A percentile compares a stretch with the other conserved stretches of the same genome.
These are phyloP conservation scores for Conopomorpha cramerella DNA, from an alignment of 1,140 invertebrate genomes.

Conservation along the genomic window DNA sequence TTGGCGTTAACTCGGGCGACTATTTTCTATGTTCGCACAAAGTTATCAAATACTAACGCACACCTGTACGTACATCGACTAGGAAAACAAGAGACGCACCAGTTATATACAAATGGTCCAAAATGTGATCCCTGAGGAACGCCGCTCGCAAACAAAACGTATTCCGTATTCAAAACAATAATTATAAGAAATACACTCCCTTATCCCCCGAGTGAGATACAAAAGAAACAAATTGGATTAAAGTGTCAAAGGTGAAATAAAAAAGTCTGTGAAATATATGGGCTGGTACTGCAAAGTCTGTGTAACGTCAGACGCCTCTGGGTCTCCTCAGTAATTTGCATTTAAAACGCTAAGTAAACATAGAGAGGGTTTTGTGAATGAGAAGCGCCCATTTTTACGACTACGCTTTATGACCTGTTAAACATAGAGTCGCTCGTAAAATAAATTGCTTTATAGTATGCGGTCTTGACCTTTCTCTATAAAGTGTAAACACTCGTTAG, in stretches of 20 bases:
- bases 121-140: conserved; percentile 12
- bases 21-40: too few relatives aligned
- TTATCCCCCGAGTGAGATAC: conserved; percentile 37
- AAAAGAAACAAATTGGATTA: conserved; percentile 58
- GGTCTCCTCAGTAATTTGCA: conserved; percentile 21
- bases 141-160: conserved; percentile 6
- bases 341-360: conserved; percentile 51
- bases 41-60: conserved; percentile 2
- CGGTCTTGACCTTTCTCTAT: not conserved
- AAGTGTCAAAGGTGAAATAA: conserved; percentile 59
- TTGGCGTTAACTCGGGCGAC: too few relatives aligned
- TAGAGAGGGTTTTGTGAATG: conserved; percentile 41
- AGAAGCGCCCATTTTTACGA: conserved; percentile 44
- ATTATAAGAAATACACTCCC: conserved; percentile 47
- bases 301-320: conserved; percentile 18
- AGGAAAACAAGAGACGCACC: conserved; percentile 9
- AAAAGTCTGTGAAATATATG: conserved; percentile 42
- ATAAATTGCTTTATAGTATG: conserved; percentile 24
- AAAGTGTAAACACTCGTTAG: conserved; percentile 2
- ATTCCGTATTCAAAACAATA: conserved; percentile 49
- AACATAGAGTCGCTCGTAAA: conserved; percentile 49
- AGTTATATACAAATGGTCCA: conserved; percentile 1
- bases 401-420: conserved; percentile 53
- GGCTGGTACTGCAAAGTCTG: conserved; percentile 21
- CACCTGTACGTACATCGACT: conserved; percentile 2